These are phyloP conservation scores for Ceratina australensis DNA, from an alignment of 1,140 invertebrate species.

Conservation along the genomic window DNA sequence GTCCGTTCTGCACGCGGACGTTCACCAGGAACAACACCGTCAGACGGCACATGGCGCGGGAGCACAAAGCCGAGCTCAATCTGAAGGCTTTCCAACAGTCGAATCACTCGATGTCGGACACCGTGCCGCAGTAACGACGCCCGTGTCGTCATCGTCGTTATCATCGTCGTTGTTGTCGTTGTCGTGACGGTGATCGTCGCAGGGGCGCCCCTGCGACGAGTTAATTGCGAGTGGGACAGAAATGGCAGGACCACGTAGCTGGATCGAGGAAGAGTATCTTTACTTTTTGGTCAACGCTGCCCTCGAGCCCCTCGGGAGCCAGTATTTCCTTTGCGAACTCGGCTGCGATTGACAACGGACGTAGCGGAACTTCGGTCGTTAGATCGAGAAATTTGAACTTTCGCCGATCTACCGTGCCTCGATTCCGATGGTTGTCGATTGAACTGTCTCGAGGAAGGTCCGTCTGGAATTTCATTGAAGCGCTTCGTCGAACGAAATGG, in stretches of 20 bases:
- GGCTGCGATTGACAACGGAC: conserved; percentile 26
- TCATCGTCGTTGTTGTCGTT: conserved; percentile 24
- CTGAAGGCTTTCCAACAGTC: conserved; percentile 84
- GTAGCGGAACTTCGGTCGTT: not conserved
- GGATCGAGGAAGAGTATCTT: conserved; percentile 12
- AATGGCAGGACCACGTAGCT: conserved; percentile 10
- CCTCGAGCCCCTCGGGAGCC: conserved; percentile 11
- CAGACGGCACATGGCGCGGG: conserved; percentile 90
- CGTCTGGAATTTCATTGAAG: not conserved
- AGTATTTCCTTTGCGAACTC: not conserved
- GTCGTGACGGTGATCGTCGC: not conserved
- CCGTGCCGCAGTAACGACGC: conserved; percentile 72
- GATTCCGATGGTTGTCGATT: conserved; percentile 35
- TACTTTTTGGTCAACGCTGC: conserved; percentile 47
- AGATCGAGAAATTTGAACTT: conserved; percentile 9
- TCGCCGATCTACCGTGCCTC: conserved; percentile 14
- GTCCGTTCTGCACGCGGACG: conserved; percentile 92
- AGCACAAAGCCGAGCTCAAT: conserved; percentile 89
- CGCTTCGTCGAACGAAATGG: not conserved
- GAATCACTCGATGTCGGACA: conserved; percentile 76
- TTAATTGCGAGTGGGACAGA: conserved; percentile 3
- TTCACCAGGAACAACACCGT: conserved; percentile 96
- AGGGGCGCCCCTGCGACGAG: not conserved
- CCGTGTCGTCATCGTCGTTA: conserved; percentile 42
- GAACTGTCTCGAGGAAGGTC: not conserved